phyloP scores from a whole-genome alignment of 1,140 invertebrate genomes.

The Amyelois transitella region DNA sequence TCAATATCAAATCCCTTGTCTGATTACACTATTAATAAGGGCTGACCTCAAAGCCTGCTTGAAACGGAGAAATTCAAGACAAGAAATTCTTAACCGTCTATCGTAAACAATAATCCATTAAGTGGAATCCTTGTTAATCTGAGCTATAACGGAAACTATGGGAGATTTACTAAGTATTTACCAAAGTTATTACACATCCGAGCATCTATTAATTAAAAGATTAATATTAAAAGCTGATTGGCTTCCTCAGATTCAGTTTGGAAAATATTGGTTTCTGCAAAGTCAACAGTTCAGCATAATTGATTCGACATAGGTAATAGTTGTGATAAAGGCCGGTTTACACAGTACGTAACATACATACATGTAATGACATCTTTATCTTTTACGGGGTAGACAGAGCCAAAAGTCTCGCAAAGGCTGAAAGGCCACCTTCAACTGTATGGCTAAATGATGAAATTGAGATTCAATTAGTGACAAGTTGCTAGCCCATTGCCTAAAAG shows the following conservation, averaged over 20 bases:
- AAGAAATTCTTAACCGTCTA: background rate
- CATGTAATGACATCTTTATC: too few relatives aligned
- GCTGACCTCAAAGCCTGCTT: too few relatives aligned
- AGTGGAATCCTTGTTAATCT: slow-evolving; percentile 14
- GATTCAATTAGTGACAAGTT: too few relatives aligned
- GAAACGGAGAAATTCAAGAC: background rate
- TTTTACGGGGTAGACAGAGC: too few relatives aligned
- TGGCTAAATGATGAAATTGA: too few relatives aligned
- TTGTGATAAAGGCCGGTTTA: too few relatives aligned
- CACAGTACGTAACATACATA: too few relatives aligned
- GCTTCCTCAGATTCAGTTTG: slow-evolving; percentile 16
- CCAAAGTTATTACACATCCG: slow-evolving; percentile 6
- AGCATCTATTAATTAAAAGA: slow-evolving; percentile 29
- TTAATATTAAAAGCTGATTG: slow-evolving; percentile 18
- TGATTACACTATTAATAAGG: too few relatives aligned
- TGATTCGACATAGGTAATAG: slow-evolving; percentile 48
- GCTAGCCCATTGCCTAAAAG: too few relatives aligned
- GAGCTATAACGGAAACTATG: slow-evolving; percentile 1
- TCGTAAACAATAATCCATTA: background rate
- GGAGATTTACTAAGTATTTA: slow-evolving; percentile 15
- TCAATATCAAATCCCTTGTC: too few relatives aligned
- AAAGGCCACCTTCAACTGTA: too few relatives aligned
- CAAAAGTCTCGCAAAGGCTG: too few relatives aligned
- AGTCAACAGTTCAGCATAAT: slow-evolving; percentile 54
- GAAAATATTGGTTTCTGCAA: slow-evolving; percentile 39